Evolutionary conservation across 1,140 invertebrate species (phyloP).

Genomic region (Bombus haemorrhoidalis): DNA sequence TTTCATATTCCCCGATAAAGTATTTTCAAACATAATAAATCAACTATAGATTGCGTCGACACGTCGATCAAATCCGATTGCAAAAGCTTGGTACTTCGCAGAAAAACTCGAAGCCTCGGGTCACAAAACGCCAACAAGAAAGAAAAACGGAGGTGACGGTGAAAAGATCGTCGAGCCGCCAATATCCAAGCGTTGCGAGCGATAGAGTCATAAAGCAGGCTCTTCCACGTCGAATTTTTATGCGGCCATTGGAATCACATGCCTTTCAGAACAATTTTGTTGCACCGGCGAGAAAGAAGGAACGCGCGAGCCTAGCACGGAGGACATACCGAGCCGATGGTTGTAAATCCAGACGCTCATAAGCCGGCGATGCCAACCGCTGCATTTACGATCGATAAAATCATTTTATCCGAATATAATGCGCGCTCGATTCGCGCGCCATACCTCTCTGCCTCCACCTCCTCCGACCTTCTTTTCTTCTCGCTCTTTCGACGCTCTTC

Average conservation of each 20-base stretch:
- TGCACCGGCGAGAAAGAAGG: neutral
- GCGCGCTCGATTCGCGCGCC: constrained; percentile 55
- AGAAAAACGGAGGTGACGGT: neutral
- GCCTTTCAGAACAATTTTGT: constrained; percentile 51
- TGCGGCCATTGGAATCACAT: constrained; percentile 17
- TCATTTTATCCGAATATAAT: constrained; percentile 73
- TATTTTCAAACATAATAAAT: neutral
- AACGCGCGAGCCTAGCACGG: neutral
- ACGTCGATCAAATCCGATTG: neutral
- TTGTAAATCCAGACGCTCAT: constrained; percentile 66
- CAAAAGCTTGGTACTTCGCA: no score
- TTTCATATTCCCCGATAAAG: neutral
- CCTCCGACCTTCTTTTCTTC: neutral
- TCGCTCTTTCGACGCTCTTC: neutral
- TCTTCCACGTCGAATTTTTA: constrained; percentile 35
- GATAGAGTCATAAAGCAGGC: constrained; percentile 48
- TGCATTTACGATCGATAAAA: constrained; percentile 72
- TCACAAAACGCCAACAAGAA: neutral
- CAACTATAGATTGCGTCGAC: neutral
- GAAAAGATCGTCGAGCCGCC: neutral
- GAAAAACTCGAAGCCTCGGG: neutral
- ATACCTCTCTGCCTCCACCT: neutral
- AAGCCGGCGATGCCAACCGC: constrained; percentile 51
- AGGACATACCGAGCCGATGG: constrained; percentile 21
- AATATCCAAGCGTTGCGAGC: neutral